Percentiles rank a stretch among this genome's conserved stretches.
Evolutionary conservation across 2,888 invertebrate species (phyloP).

Genomic region (Ischnura elegans): DNA sequence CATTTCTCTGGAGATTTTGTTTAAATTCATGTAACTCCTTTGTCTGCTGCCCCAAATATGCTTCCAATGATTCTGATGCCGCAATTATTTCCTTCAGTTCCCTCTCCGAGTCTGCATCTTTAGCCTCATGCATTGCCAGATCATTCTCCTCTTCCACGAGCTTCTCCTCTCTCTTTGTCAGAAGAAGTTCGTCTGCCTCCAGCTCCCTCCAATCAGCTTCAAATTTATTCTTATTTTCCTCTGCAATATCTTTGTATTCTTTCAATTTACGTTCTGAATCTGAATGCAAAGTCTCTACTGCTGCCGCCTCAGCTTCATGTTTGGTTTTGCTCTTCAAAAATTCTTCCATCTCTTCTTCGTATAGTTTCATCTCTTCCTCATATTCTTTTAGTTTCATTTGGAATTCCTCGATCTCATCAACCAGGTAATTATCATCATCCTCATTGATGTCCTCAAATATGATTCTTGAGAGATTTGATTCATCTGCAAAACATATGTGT

Average conservation of each 20-base stretch:
- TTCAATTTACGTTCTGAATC: not conserved
- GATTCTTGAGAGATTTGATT: not conserved
- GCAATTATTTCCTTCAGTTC: not conserved
- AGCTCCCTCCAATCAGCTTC: not conserved
- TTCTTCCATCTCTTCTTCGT: not conserved
- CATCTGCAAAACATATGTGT: not conserved
- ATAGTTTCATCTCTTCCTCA: not conserved
- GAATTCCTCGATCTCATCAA: not conserved
- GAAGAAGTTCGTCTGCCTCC: not conserved
- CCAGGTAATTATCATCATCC: not conserved
- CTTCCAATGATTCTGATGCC: not conserved
- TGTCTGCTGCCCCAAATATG: not conserved
- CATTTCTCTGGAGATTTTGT: not conserved
- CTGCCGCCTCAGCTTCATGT: not conserved
- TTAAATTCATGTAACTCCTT: not conserved
- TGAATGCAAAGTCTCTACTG: not conserved
- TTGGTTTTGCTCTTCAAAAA: not conserved
- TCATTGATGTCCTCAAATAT: not conserved
- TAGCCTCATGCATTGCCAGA: not conserved
- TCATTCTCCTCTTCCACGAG: not conserved
- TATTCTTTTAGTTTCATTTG: not conserved
- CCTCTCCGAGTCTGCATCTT: not conserved
- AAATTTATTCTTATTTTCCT: not conserved
- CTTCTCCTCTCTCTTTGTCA: not conserved
- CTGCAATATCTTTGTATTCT: not conserved